Evolutionary conservation across 2,113 vertebrate genomes (phyloP).

Genomic region (Potamarius usumacintae): DNA sequence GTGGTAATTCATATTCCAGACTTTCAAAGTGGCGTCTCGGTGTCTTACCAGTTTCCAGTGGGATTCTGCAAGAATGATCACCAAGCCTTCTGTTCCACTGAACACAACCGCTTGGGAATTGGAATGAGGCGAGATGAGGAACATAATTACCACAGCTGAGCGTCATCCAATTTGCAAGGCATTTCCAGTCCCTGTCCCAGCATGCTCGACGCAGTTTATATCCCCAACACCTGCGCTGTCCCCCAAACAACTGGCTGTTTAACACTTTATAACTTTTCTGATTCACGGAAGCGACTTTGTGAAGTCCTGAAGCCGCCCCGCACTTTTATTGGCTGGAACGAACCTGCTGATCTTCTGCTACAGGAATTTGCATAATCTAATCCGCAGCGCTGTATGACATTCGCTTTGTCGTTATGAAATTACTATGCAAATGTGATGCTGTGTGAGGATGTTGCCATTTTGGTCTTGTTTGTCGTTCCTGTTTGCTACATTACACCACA

Average conservation of each 20-base stretch:
- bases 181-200: neutral
- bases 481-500: neutral
- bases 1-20: neutral
- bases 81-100: constrained; percentile 3
- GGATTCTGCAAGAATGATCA: constrained; percentile 15
- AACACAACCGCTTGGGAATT: constrained; percentile 1
- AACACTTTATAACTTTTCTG: neutral
- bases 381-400: constrained; percentile 9
- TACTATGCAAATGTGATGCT: constrained; percentile 26
- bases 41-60: neutral
- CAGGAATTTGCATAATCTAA: constrained; percentile 37
- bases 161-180: constrained; percentile 2
- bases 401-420: constrained; percentile 10
- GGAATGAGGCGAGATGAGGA: neutral
- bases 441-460: constrained; percentile 21
- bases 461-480: neutral
- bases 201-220: neutral
- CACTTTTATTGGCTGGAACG: neutral
- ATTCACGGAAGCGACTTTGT: neutral
- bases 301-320: neutral
- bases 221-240: neutral
- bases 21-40: neutral
- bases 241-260: neutral
- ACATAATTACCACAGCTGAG: constrained; percentile 12
- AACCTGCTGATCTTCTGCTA: neutral